Percentiles rank a stretch among this genome's conserved stretches.
These are phyloP conservation scores for Monarcha castaneiventris DNA, from an alignment of 2,113 vertebrate genomes.

Conservation along the genomic window DNA sequence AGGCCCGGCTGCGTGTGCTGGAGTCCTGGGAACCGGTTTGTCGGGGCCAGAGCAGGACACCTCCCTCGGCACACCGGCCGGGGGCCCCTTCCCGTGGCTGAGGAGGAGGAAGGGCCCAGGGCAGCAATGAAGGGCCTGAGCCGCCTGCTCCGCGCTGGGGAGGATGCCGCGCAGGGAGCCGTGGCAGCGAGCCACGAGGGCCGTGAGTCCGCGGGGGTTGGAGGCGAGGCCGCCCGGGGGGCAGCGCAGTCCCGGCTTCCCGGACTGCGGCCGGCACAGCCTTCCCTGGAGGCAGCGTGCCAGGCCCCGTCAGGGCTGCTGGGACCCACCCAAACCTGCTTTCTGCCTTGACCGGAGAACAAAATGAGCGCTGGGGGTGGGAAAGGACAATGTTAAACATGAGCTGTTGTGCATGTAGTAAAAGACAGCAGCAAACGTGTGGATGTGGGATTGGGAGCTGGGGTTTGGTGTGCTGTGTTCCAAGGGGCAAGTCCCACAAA, in stretches of 20 bases:
- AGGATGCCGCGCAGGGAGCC: background rate
- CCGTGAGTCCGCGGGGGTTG: background rate
- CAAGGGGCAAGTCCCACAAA: no score
- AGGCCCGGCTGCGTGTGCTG: background rate
- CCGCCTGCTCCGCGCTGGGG: background rate
- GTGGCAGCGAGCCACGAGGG: background rate
- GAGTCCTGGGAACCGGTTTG: background rate
- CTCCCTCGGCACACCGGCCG: background rate
- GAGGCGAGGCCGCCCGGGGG: background rate
- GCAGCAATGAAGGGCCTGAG: background rate
- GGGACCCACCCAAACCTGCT: rapidly evolving
- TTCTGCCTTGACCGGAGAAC: no score
- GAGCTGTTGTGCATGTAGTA: background rate
- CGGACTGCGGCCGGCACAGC: no score
- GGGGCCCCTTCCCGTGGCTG: background rate
- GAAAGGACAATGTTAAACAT: background rate
- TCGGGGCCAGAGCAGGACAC: background rate
- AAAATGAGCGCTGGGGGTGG: rapidly evolving
- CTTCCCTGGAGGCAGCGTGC: no score
- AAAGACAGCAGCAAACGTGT: rapidly evolving
- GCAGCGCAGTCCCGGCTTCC: background rate
- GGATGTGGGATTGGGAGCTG: background rate
- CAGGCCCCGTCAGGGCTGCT: rapidly evolving
- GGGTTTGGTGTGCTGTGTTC: background rate
- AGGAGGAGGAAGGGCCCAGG: background rate